Conservation (phyloP, 2,888 invertebrate genomes). For the Caprella mutica region DNA sequence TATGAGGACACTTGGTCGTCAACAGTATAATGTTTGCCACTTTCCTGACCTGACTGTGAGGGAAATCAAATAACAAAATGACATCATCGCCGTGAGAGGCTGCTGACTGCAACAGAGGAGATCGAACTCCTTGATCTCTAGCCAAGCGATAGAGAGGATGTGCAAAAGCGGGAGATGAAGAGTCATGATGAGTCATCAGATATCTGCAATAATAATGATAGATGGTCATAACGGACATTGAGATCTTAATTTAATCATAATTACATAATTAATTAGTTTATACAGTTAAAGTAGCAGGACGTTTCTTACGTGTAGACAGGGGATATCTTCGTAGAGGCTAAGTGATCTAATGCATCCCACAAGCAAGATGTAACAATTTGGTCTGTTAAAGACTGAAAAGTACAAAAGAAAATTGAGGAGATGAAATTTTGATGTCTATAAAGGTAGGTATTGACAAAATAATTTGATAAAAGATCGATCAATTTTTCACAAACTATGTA, state of each 20-base stretch:
- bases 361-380: slow-evolving; percentile 26
- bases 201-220: slow-evolving; percentile 16
- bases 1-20: no score
- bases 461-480: neutral
- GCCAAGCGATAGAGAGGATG: slow-evolving; percentile 18
- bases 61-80: slow-evolving; percentile 20
- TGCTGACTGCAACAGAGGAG: neutral
- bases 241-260: neutral
- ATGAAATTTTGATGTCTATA: no score
- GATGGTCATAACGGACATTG: neutral
- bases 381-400: slow-evolving; percentile 24
- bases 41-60: slow-evolving; percentile 10
- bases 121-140: slow-evolving; percentile 11
- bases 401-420: no score
- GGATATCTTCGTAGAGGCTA: slow-evolving; percentile 13
- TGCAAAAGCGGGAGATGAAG: slow-evolving; percentile 17
- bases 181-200: slow-evolving; percentile 26
- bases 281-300: no score
- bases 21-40: no score
- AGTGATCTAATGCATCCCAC: slow-evolving; percentile 26
- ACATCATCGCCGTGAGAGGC: slow-evolving; percentile 31
- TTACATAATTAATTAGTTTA: no score
- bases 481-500: neutral
- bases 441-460: neutral
- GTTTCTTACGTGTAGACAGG: slow-evolving; percentile 29